Evolutionary conservation across 2,888 invertebrate genomes (phyloP).

Genomic region (Drosophila infuscata): DNA sequence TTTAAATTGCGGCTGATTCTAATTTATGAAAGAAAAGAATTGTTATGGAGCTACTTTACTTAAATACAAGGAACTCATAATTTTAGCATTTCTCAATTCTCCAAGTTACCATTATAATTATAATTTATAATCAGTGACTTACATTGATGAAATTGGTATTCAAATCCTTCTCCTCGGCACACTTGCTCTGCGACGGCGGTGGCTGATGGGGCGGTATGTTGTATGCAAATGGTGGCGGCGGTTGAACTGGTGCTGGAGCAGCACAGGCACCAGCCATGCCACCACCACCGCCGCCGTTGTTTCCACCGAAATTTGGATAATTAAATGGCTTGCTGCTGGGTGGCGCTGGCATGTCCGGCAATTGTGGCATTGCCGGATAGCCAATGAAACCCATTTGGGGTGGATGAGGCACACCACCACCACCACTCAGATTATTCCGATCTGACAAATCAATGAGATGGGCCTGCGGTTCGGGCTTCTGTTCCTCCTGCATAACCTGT

Average conservation of each 20-base stretch:
- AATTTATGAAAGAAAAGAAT: background rate
- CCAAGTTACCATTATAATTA: background rate
- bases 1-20: background rate
- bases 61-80: background rate
- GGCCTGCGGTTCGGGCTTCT: constrained; percentile 84
- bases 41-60: background rate
- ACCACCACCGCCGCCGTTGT: constrained; percentile 77
- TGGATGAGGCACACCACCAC: constrained; percentile 86
- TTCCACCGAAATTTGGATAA: constrained; percentile 86
- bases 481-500: constrained; percentile 92
- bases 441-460: constrained; percentile 89
- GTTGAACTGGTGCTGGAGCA: constrained; percentile 48
- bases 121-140: constrained; percentile 77
- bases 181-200: constrained; percentile 65
- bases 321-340: constrained; percentile 87
- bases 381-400: constrained; percentile 93
- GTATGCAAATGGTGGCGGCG: constrained; percentile 85
- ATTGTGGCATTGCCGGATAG: constrained; percentile 89
- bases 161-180: constrained; percentile 87
- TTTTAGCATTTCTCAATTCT: background rate
- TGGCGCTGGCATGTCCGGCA: constrained; percentile 87
- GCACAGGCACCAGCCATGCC: constrained; percentile 78
- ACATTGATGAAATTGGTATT: constrained; percentile 87
- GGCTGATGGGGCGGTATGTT: constrained; percentile 85
- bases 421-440: constrained; percentile 87